These are phyloP conservation scores for Drosophila macrospina DNA, from an alignment of 2,888 invertebrate genomes.

Conservation along the genomic window DNA sequence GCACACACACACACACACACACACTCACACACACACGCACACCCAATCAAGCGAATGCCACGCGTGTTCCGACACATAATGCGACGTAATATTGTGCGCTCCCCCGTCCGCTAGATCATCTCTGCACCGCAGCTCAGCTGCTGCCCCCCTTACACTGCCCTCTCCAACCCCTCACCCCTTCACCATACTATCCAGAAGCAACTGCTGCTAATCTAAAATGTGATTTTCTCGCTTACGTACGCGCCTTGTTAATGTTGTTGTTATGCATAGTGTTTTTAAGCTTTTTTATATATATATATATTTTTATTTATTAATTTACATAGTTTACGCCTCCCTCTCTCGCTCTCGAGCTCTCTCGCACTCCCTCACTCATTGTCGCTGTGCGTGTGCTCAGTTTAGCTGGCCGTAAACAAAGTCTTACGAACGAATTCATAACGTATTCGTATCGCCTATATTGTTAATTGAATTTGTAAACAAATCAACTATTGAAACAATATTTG, in stretches of 20 bases:
- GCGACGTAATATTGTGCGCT: conserved; percentile 72
- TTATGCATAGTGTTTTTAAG: conserved; percentile 33
- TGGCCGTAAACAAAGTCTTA: conserved; percentile 24
- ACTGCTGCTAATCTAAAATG: conserved; percentile 55
- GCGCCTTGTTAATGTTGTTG: conserved; percentile 40
- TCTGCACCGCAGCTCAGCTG: not conserved
- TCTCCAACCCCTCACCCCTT: conserved; percentile 1
- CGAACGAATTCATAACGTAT: conserved; percentile 22
- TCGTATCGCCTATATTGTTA: conserved; percentile 31
- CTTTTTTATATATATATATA: too few relatives aligned
- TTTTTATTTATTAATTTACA: conserved; percentile 64
- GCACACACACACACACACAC: conserved; percentile 37
- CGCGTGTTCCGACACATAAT: conserved; percentile 72
- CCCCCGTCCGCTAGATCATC: conserved; percentile 34
- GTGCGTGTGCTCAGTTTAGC: conserved; percentile 29
- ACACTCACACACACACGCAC: conserved; percentile 14
- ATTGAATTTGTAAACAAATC: conserved; percentile 58
- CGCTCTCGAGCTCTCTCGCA: not conserved
- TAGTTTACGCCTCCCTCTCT: conserved; percentile 31
- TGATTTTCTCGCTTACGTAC: conserved; percentile 65
- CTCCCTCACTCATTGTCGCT: not conserved
- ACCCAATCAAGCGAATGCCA: conserved; percentile 48
- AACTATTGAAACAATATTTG: conserved; percentile 61
- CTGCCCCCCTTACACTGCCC: not conserved
- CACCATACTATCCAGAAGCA: not conserved